These are phyloP conservation scores for Pseudomyrmex dendroicus DNA, from an alignment of 1,140 invertebrate species.

Conservation along the genomic window DNA sequence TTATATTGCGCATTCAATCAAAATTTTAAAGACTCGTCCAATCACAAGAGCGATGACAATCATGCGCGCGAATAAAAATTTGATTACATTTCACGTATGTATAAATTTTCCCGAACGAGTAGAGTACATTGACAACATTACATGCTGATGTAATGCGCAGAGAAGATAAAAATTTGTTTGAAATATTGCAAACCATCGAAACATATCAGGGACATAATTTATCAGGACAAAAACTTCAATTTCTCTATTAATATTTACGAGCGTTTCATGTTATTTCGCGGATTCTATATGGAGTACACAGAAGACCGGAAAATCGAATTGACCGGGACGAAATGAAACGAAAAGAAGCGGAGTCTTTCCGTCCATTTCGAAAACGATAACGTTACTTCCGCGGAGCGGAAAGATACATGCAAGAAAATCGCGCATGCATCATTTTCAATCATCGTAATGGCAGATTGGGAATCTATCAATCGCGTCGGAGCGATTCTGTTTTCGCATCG, in stretches of 20 bases:
- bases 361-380: background rate
- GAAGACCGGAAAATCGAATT: background rate
- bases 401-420: background rate
- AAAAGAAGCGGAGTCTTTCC: background rate
- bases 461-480: slow-evolving; percentile 7
- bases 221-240: slow-evolving; percentile 14
- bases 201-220: background rate
- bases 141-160: too few relatives aligned
- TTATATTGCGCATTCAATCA: slow-evolving; percentile 22
- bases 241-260: background rate
- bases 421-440: background rate
- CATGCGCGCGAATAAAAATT: slow-evolving; percentile 28
- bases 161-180: slow-evolving; percentile 2
- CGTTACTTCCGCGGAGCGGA: background rate
- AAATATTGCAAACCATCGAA: background rate
- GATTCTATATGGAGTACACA: background rate
- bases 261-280: slow-evolving; percentile 1
- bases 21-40: slow-evolving; percentile 15
- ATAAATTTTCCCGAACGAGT: too few relatives aligned
- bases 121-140: too few relatives aligned
- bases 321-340: background rate
- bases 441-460: background rate
- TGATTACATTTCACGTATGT: slow-evolving; percentile 16
- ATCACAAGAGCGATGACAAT: slow-evolving; percentile 20
- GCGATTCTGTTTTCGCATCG: background rate